Evolutionary conservation across 1,140 invertebrate genomes (phyloP).

Genomic region (Anoplolepis gracilipes): DNA sequence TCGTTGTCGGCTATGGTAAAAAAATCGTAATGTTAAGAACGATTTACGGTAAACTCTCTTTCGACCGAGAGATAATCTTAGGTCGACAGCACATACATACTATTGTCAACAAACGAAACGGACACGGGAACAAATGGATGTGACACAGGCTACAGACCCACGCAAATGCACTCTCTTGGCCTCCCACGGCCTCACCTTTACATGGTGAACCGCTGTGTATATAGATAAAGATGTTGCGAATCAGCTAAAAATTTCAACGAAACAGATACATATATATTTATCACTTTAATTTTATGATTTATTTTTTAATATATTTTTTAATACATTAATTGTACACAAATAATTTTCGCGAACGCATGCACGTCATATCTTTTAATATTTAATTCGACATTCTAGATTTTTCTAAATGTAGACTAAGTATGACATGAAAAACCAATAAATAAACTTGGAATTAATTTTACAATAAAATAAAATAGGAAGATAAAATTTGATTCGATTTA

Average conservation of each 20-base stretch:
- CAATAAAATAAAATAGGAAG: background rate
- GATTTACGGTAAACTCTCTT: conserved; percentile 67
- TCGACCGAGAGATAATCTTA: conserved; percentile 67
- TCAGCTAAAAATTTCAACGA: conserved; percentile 29
- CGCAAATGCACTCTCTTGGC: conserved; percentile 71
- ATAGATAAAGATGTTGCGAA: conserved; percentile 52
- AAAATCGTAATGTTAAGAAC: conserved; percentile 34
- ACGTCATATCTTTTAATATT: no score
- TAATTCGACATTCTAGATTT: no score
- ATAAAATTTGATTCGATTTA: background rate
- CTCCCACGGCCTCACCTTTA: conserved; percentile 74
- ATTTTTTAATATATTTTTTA: no score
- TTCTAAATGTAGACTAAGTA: background rate
- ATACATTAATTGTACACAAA: no score
- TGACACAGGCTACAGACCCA: conserved; percentile 73
- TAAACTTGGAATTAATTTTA: background rate
- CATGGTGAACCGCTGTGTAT: conserved; percentile 28
- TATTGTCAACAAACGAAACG: conserved; percentile 71
- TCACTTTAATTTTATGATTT: no score
- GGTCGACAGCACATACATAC: conserved; percentile 62
- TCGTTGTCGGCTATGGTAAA: conserved; percentile 14
- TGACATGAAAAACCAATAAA: background rate
- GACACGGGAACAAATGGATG: conserved; percentile 76
- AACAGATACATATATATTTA: no score
- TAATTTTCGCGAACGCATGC: no score